Conservation (phyloP, 53 echinoderm and acorn worm species). For the Pentamera pediparva region DNA sequence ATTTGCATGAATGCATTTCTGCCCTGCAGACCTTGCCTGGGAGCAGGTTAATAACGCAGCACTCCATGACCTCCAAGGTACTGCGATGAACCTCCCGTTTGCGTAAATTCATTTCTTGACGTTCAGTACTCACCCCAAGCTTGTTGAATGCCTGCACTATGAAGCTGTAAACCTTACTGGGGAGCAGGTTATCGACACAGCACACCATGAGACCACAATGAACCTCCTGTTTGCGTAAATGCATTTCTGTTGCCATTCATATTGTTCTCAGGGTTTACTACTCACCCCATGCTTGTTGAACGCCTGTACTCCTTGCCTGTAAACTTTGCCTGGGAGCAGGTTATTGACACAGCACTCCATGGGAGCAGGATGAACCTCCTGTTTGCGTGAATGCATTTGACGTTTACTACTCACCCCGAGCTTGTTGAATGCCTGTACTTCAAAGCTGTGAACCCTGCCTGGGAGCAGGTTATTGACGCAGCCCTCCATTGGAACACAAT, state of each 20-base stretch:
- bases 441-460: slow-evolving; percentile 74
- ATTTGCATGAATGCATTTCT: not conserved
- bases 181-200: slow-evolving; percentile 63
- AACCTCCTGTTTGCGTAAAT: too few species aligned
- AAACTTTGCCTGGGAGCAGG: slow-evolving; percentile 69
- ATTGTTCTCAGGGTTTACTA: not conserved
- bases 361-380: slow-evolving; percentile 67
- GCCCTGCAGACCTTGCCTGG: slow-evolving; percentile 58
- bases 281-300: slow-evolving; percentile 95
- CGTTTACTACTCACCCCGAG: slow-evolving; percentile 75
- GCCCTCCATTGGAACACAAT: slow-evolving; percentile 71
- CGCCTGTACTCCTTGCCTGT: slow-evolving; percentile 58
- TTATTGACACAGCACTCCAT: slow-evolving; percentile 67
- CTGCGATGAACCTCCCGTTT: slow-evolving; percentile 64
- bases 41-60: slow-evolving; percentile 58
- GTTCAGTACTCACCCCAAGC: slow-evolving; percentile 85
- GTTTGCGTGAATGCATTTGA: too few species aligned
- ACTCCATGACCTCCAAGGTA: too few species aligned
- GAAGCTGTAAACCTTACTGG: slow-evolving; percentile 74
- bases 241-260: not conserved
- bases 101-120: too few species aligned
- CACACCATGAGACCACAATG: too few species aligned
- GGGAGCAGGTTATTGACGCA: slow-evolving; percentile 71
- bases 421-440: slow-evolving; percentile 76
- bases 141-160: slow-evolving; percentile 71